These are phyloP conservation scores for Phrynosoma platyrhinos DNA, from an alignment of 2,113 vertebrate genomes.

Conservation along the genomic window DNA sequence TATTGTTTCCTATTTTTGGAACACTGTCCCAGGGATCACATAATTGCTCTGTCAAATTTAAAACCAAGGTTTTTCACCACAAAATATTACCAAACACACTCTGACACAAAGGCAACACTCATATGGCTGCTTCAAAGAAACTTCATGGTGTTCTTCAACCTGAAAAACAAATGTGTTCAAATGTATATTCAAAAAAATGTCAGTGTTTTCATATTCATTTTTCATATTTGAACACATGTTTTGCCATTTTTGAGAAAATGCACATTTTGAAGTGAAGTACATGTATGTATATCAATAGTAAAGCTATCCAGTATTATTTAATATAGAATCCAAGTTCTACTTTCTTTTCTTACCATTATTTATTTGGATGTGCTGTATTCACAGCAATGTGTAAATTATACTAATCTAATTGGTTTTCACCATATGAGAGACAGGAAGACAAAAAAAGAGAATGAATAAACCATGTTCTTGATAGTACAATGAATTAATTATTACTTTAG, in stretches of 20 bases:
- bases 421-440: not conserved
- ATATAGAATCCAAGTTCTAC: not conserved
- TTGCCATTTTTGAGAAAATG: not conserved
- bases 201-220: not conserved
- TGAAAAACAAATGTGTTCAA: not conserved
- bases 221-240: not conserved
- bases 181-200: not conserved
- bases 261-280: not conserved
- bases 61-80: not conserved
- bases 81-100: not conserved
- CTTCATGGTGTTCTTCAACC: not conserved
- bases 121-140: not conserved
- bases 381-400: constrained; percentile 1
- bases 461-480: constrained; percentile 8
- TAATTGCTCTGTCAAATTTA: not conserved
- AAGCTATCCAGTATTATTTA: too few relatives aligned
- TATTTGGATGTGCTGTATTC: constrained; percentile 6
- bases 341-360: not conserved
- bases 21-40: not conserved
- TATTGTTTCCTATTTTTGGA: too few relatives aligned
- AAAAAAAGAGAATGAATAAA: not conserved
- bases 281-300: not conserved
- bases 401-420: constrained; percentile 28
- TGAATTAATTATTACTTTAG: constrained; percentile 39
- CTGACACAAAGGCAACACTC: not conserved